phyloP scores from a whole-genome alignment of 2,113 vertebrate genomes.

The Notothenia coriiceps region DNA sequence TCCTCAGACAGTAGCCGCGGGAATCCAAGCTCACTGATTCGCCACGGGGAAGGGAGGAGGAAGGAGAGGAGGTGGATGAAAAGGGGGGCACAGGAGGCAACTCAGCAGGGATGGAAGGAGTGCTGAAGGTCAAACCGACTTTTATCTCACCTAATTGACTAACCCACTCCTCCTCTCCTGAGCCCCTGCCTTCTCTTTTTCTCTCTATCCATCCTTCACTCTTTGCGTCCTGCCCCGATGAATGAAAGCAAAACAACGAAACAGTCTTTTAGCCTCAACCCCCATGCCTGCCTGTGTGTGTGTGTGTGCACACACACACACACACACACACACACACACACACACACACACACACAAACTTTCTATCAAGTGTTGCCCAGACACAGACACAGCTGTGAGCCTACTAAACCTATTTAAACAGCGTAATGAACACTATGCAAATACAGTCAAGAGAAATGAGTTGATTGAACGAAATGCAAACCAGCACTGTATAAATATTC shows the following conservation, averaged over 20 bases:
- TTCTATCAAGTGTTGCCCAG: slow-evolving; percentile 68
- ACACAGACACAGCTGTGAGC: slow-evolving; percentile 57
- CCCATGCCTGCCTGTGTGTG: too few relatives aligned
- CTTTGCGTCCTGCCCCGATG: slow-evolving; percentile 42
- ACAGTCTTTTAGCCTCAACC: slow-evolving; percentile 67
- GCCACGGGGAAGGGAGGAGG: slow-evolving; percentile 76
- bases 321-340: slow-evolving; percentile 44
- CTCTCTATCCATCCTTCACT: slow-evolving; percentile 56
- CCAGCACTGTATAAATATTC: slow-evolving; percentile 47
- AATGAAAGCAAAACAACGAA: slow-evolving; percentile 70
- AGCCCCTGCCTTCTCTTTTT: slow-evolving; percentile 52
- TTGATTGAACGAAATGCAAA: slow-evolving; percentile 40
- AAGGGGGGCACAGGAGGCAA: slow-evolving; percentile 81
- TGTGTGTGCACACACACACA: not conserved
- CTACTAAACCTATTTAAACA: slow-evolving; percentile 77
- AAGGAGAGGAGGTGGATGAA: slow-evolving; percentile 81
- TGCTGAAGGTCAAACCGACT: slow-evolving; percentile 97
- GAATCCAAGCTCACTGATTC: slow-evolving; percentile 91
- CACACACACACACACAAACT: slow-evolving; percentile 32
- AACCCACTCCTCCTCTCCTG: slow-evolving; percentile 64
- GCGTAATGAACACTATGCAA: slow-evolving; percentile 74
- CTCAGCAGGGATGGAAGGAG: slow-evolving; percentile 83
- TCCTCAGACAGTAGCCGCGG: slow-evolving; percentile 81
- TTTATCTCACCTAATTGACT: slow-evolving; percentile 99
- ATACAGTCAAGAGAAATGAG: slow-evolving; percentile 69